A percentile compares a stretch with the other conserved stretches of the same genome.
Evolutionary conservation across 2,113 vertebrate species (phyloP).

Genomic region (Dolichotis patagonum): DNA sequence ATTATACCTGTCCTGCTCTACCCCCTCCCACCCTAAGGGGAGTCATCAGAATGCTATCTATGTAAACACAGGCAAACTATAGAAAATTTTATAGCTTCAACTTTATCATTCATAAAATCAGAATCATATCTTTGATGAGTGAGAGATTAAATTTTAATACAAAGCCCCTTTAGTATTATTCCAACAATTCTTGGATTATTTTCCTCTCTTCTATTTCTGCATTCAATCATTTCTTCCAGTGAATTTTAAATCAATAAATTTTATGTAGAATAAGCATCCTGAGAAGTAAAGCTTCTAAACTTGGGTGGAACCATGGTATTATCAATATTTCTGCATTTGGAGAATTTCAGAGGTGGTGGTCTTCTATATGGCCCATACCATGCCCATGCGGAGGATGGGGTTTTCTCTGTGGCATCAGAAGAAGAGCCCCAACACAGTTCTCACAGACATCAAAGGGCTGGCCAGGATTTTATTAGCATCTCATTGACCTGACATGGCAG

Average conservation of each 20-base stretch:
- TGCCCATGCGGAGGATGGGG: background rate
- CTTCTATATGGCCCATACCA: background rate
- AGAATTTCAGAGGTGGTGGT: background rate
- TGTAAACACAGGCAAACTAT: rapidly evolving
- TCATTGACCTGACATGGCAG: background rate
- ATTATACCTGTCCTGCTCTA: background rate
- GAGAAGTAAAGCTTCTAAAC: background rate
- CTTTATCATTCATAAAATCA: background rate
- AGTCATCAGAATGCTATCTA: background rate
- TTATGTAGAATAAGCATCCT: background rate
- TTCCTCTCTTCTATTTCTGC: background rate
- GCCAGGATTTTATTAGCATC: background rate
- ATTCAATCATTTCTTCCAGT: background rate
- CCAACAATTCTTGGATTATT: background rate
- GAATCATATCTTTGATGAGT: background rate
- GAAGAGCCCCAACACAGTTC: background rate
- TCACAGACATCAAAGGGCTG: background rate
- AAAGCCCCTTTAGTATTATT: background rate
- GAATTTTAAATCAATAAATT: background rate
- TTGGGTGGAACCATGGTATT: background rate
- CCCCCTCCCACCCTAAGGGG: rapidly evolving
- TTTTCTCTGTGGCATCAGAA: background rate
- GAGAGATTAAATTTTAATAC: background rate
- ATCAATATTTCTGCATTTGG: background rate
- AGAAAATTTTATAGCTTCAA: background rate